Evolutionary conservation across 1,140 invertebrate genomes (phyloP).

Genomic region (Lerema accius): DNA sequence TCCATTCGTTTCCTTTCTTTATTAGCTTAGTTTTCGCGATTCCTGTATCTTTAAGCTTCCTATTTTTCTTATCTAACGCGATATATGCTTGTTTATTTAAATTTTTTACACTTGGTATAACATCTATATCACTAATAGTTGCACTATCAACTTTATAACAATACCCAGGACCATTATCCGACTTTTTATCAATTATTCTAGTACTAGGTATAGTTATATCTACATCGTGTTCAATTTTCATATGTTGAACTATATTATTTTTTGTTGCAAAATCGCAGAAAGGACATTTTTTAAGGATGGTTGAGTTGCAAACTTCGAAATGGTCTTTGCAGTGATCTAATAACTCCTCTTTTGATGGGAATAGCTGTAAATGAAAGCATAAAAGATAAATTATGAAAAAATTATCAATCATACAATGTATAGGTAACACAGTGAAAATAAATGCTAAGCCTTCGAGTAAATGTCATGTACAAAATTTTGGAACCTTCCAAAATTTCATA

Average conservation of each 20-base stretch:
- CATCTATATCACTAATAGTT: slow-evolving; percentile 47
- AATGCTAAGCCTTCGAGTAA: too few species aligned
- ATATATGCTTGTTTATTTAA: slow-evolving; percentile 55
- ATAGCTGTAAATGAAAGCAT: slow-evolving; percentile 53
- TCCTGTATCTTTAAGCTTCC: slow-evolving; percentile 40
- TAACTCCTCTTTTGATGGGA: slow-evolving; percentile 54
- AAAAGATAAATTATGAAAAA: neutral
- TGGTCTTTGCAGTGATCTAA: slow-evolving; percentile 62
- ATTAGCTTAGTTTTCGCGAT: slow-evolving; percentile 59
- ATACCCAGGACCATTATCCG: slow-evolving; percentile 45
- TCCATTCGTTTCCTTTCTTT: slow-evolving; percentile 62
- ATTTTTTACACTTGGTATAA: slow-evolving; percentile 62
- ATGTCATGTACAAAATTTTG: too few species aligned
- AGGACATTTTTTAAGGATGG: slow-evolving; percentile 62
- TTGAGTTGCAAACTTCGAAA: slow-evolving; percentile 58
- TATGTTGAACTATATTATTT: slow-evolving; percentile 43
- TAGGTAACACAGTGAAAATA: too few species aligned
- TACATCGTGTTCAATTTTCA: slow-evolving; percentile 50
- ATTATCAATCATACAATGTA: too few species aligned
- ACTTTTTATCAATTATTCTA: slow-evolving; percentile 47
- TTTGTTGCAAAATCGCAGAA: slow-evolving; percentile 57
- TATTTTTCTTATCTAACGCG: slow-evolving; percentile 55
- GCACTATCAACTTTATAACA: slow-evolving; percentile 48
- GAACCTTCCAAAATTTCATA: too few species aligned
- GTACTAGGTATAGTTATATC: slow-evolving; percentile 41